Evolutionary conservation across 2,888 invertebrate species (phyloP).

Genomic region (Platynereis dumerilii): DNA sequence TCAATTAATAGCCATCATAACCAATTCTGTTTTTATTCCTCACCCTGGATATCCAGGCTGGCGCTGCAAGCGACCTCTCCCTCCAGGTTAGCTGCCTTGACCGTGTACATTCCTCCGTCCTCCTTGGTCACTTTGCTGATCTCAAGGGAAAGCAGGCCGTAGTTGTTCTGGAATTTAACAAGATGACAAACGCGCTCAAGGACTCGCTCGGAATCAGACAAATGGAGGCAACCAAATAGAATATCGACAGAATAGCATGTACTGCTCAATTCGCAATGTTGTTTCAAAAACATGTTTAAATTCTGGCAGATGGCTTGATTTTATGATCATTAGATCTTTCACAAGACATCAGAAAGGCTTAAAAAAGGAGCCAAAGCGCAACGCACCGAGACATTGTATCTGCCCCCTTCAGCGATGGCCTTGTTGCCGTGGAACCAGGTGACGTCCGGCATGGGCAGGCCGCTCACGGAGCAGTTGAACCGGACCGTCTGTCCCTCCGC

Average conservation of each 20-base stretch:
- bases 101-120: slow-evolving; percentile 34
- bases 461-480: slow-evolving; percentile 38
- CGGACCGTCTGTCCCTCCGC: slow-evolving; percentile 30
- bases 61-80: slow-evolving; percentile 35
- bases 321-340: too few species aligned
- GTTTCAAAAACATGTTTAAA: too few species aligned
- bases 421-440: slow-evolving; percentile 34
- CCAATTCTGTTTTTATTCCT: too few species aligned
- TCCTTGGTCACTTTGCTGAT: slow-evolving; percentile 26
- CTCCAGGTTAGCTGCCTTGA: slow-evolving; percentile 32
- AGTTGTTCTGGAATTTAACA: slow-evolving; percentile 31
- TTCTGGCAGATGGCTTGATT: too few species aligned
- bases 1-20: too few species aligned
- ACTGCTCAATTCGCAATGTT: too few species aligned
- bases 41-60: slow-evolving; percentile 35
- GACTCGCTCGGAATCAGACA: neutral
- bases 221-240: too few species aligned
- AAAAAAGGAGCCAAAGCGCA: too few species aligned
- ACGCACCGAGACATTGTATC: slow-evolving; percentile 33
- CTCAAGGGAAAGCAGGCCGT: slow-evolving; percentile 36
- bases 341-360: too few species aligned
- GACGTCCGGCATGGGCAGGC: slow-evolving; percentile 36
- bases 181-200: slow-evolving; percentile 1
- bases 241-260: too few species aligned
- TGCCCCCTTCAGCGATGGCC: slow-evolving; percentile 18